Evolutionary conservation across 2,888 invertebrate genomes (phyloP).

Genomic region (Seladonia tumulorum): DNA sequence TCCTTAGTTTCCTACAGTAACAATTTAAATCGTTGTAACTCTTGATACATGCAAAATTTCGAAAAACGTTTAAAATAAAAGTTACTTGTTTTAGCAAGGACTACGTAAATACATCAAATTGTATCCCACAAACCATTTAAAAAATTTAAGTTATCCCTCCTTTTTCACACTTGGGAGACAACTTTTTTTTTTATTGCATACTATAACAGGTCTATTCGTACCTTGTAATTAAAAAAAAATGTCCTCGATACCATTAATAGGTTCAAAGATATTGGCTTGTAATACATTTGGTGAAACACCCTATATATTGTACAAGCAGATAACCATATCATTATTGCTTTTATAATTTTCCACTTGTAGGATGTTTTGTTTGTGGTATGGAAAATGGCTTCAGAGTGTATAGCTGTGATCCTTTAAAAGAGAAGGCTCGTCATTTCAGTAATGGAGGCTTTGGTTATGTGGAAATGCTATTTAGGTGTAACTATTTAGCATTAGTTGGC

Average conservation of each 20-base stretch:
- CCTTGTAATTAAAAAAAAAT: background rate
- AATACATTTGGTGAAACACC: background rate
- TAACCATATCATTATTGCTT: conserved; percentile 67
- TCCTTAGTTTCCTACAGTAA: background rate
- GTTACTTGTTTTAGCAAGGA: conserved; percentile 10
- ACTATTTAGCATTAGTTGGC: conserved; percentile 97
- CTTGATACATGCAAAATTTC: background rate
- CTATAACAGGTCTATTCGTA: background rate
- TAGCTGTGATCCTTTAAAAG: conserved; percentile 98
- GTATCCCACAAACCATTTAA: background rate
- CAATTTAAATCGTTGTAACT: background rate
- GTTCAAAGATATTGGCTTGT: background rate
- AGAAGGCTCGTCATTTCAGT: conserved; percentile 97
- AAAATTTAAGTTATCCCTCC: background rate
- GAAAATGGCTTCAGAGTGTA: conserved; percentile 98
- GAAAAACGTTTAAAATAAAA: background rate
- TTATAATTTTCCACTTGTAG: conserved; percentile 85
- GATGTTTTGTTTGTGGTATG: conserved; percentile 99
- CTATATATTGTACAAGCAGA: conserved; percentile 58
- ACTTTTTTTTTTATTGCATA: background rate
- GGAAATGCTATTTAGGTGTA: conserved; percentile 99
- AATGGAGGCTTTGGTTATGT: conserved; percentile 97
- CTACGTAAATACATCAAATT: conserved; percentile 2
- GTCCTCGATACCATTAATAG: background rate
- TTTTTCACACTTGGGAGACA: background rate